Evolutionary conservation across 2,797 vertebrate genomes (phyloP), one percentile per base, ranked within the genome.

Genomic region (Sebastes kiyomatsui): DNA sequence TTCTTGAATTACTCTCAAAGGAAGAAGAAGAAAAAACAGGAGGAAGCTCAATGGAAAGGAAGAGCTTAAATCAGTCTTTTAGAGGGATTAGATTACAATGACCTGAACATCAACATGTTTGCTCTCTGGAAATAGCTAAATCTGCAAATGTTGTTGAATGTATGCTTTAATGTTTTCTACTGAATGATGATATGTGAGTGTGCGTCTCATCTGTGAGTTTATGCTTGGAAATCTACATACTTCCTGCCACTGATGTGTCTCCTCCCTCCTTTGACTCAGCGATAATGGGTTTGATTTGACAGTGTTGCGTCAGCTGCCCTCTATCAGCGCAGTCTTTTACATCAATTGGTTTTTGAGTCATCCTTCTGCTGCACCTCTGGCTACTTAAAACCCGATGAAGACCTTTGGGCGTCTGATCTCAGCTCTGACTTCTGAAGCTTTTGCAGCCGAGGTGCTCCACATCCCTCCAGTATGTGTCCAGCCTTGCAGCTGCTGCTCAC

Each of bases 11-110:
- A 13, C 12, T 35, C 25, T 72, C 32, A 59, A 64, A 74, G 10
- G n/a, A 35, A 33, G 32, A 62, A 62, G 55, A 49, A 11, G 2
- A 32, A 38, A 14, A 38, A 38, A 38, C 35, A 38, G 13, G 35
- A 38, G 35, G 35, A 38, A 38, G 25, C 49, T 59, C 32, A 67
- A 75, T 80, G 64, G 55, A 82, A 76, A 86, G 62, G 20, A 84
- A 69, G 80, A 72, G 68, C 33, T 80, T 78, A 49, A 80, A 54
- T 76, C 52, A 70, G 75, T 46, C 62, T 79, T 80, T 72, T 70
- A 32, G 59, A 81, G 80, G 81, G 86, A 92, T 91, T 89, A 91
- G 67, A 54, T 78, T 85, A 82, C 86, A 91, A 76, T 87, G 90
- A 90, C 85, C 83, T 68, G 66, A 83, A 90, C 85, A 88, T 91